Conservation (phyloP, 2,888 invertebrate species). For the Heliconius sara region DNA sequence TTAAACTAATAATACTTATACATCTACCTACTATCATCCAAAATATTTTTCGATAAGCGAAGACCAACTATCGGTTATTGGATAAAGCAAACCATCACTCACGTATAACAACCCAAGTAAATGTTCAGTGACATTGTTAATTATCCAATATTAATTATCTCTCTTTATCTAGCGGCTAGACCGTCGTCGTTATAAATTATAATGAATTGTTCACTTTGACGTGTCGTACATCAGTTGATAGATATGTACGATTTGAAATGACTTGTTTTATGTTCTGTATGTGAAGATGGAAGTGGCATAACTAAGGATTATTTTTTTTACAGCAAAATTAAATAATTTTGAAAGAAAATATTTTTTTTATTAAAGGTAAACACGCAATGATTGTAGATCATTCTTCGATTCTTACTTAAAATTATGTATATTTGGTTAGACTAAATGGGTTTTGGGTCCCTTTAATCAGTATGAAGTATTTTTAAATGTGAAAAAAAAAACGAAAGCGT, state of each 20-base stretch:
- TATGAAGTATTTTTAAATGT: no score
- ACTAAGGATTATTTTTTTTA: neutral
- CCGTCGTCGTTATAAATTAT: constrained; percentile 38
- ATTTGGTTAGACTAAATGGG: no score
- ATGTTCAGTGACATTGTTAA: constrained; percentile 62
- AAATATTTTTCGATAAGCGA: neutral
- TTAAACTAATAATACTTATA: no score
- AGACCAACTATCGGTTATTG: constrained; percentile 13
- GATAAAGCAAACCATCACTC: constrained; percentile 56
- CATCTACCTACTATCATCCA: neutral
- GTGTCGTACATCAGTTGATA: constrained; percentile 33
- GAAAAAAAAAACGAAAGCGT: no score
- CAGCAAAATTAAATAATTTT: neutral
- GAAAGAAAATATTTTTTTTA: neutral
- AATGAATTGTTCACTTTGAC: constrained; percentile 32
- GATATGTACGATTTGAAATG: constrained; percentile 35
- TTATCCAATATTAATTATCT: constrained; percentile 62
- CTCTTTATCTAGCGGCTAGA: constrained; percentile 45
- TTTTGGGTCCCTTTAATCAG: no score
- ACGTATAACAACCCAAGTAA: constrained; percentile 52
- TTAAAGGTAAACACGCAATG: neutral
- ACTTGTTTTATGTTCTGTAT: neutral
- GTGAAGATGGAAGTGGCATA: neutral
- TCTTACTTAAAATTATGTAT: neutral
- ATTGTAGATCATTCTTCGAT: neutral